Evolutionary conservation across 1,140 invertebrate species (phyloP), one percentile per base, ranked within the genome.

Genomic region (Drosophila melanogaster): DNA sequence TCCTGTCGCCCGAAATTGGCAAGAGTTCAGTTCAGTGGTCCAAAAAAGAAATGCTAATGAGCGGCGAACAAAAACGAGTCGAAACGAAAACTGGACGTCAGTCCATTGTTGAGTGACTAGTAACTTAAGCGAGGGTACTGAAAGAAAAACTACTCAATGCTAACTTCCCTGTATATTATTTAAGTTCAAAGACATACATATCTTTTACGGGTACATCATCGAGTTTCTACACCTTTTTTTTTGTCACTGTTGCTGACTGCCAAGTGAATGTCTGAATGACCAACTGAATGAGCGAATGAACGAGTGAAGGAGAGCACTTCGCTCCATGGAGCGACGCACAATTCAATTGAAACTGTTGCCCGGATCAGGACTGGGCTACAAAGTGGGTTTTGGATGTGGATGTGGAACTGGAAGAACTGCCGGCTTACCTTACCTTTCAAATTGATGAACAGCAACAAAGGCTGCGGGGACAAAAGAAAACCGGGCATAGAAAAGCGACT

Each of bases 361-460:
- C 60, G 35, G 46, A 75, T 57, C 24, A 47, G 57, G 50, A 77
- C 30, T 62, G 54, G 35, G 15, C 14, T 44, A 41, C 46, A 3
- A 43, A 33, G 51, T 40, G 33, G 41, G 47, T 37, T 22, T 24
- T 22, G 49, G 40, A 40, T 33, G 59, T 47, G 43, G 56, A 69
- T 38, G 47, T 35, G 41, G 35, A 40, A 50, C 64, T 67, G 59
- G 43, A 65, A 51, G 64, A 67, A 67, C 64, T 56, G 60, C 61
- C 37, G 74, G 72, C 74, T 83, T 83, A 86, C 83, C 84, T 87
- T 83, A 58, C 83, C 79, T 87, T 89, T 87, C 84, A 87, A 83
- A 87, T 87, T 87, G 83, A 87, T 87, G 83, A 87, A 89, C 84
- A 87, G 81, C 85, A 89, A 87, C 83, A 87, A 87, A 86, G 81